Evolutionary conservation across 1,140 invertebrate species (phyloP).

Genomic region (Drosophila bipectinata): DNA sequence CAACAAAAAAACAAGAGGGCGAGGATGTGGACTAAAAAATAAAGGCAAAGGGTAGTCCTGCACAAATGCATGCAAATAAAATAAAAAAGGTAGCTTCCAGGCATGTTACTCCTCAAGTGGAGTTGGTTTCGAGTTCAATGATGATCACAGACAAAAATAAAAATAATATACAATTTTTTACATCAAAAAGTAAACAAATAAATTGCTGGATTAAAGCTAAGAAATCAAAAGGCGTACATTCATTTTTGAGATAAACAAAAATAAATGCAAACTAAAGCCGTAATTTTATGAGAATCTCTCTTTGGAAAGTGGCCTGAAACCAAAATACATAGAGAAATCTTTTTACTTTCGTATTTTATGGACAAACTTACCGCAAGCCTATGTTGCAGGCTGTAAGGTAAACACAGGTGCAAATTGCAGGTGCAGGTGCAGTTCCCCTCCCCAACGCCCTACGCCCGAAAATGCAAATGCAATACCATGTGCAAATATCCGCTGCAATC

Average conservation of each 20-base stretch:
- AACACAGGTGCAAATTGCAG: constrained; percentile 4
- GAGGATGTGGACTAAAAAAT: constrained; percentile 5
- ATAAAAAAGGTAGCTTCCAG: constrained; percentile 3
- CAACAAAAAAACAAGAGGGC: constrained; percentile 36
- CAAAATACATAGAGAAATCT: background rate
- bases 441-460: too few species aligned
- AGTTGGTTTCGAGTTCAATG: constrained; percentile 20
- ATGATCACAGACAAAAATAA: background rate
- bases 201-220: background rate
- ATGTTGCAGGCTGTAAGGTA: background rate
- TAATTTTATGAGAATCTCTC: background rate
- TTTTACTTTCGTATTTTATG: too few species aligned
- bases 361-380: background rate
- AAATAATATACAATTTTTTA: too few species aligned
- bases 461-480: constrained; percentile 29
- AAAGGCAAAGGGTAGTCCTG: constrained; percentile 1
- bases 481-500: constrained; percentile 26
- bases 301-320: background rate
- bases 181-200: background rate
- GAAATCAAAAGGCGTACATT: background rate
- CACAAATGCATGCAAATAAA: constrained; percentile 23
- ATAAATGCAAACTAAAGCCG: background rate
- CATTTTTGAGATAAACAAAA: background rate
- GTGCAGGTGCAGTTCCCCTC: background rate
- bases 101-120: constrained; percentile 22